A percentile compares a stretch with the other conserved stretches of the same genome.
phyloP scores from a whole-genome alignment of 1,140 invertebrate genomes.

The Artemia franciscana region DNA sequence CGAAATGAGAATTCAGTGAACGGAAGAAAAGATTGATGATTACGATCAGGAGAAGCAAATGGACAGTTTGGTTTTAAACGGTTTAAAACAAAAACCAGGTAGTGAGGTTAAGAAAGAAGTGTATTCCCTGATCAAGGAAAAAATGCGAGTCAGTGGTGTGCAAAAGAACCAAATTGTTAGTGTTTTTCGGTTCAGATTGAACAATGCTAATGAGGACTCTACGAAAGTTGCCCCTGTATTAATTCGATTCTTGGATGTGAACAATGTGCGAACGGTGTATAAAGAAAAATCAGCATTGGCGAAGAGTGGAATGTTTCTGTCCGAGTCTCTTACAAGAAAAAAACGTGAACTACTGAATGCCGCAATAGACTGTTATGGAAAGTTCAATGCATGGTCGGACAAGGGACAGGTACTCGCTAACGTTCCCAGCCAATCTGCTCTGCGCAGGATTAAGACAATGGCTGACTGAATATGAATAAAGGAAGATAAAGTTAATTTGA shows the following conservation, averaged over 20 bases:
- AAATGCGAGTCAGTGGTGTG: neutral
- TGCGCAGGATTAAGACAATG: neutral
- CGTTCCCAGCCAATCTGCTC: neutral
- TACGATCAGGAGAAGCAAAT: neutral
- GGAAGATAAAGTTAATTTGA: neutral
- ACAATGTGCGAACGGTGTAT: neutral
- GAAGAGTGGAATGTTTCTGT: neutral
- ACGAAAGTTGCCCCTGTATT: neutral
- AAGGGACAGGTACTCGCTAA: neutral
- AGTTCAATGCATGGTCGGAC: neutral
- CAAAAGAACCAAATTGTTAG: neutral
- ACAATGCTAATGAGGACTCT: neutral
- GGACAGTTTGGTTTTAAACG: neutral
- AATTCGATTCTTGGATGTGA: neutral
- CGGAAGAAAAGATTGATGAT: neutral
- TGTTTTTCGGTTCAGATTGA: neutral
- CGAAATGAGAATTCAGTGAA: neutral
- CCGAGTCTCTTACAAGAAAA: neutral
- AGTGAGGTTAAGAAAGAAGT: neutral
- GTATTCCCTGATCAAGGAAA: neutral
- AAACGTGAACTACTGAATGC: neutral
- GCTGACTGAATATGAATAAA: neutral
- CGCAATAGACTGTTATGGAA: neutral
- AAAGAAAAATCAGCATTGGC: neutral
- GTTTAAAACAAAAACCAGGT: neutral